phyloP scores from a whole-genome alignment of 92 coral and sea anemone genomes.

The Zoanthus sansibaricus region DNA sequence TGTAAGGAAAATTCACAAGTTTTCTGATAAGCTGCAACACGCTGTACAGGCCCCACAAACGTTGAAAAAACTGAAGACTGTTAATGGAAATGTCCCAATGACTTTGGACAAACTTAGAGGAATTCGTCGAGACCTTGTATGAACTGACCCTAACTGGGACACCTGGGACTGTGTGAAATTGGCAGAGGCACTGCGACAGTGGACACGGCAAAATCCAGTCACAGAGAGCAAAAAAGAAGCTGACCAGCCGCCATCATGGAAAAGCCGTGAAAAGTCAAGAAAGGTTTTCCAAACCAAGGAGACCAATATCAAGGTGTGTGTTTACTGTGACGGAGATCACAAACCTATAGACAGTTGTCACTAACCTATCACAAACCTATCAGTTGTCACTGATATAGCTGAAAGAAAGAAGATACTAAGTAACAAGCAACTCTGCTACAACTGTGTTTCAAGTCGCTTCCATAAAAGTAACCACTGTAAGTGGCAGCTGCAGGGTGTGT shows the following conservation, averaged over 20 bases:
- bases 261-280: not conserved
- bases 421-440: slow-evolving; percentile 50
- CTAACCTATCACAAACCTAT: no score
- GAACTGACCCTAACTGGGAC: slow-evolving; percentile 54
- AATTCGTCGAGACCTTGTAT: slow-evolving; percentile 60
- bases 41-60: slow-evolving; percentile 56
- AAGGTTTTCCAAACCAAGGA: not conserved
- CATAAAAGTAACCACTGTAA: slow-evolving; percentile 40
- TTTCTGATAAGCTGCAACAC: slow-evolving; percentile 39
- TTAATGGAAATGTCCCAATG: slow-evolving; percentile 54
- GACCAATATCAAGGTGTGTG: slow-evolving; percentile 22
- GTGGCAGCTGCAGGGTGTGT: no score
- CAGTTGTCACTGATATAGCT: no score
- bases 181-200: slow-evolving; percentile 53
- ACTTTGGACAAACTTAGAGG: slow-evolving; percentile 57
- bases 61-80: slow-evolving; percentile 46
- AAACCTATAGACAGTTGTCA: slow-evolving; percentile 45
- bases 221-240: not conserved
- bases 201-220: slow-evolving; percentile 59
- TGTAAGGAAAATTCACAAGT: slow-evolving; percentile 41
- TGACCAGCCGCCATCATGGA: not conserved
- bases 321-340: slow-evolving; percentile 58
- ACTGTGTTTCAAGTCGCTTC: slow-evolving; percentile 42
- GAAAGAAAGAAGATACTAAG: slow-evolving; percentile 6
- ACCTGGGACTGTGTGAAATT: slow-evolving; percentile 56